Conservation (phyloP, 2,113 vertebrate genomes). For the Neodontobutis hainanensis region DNA sequence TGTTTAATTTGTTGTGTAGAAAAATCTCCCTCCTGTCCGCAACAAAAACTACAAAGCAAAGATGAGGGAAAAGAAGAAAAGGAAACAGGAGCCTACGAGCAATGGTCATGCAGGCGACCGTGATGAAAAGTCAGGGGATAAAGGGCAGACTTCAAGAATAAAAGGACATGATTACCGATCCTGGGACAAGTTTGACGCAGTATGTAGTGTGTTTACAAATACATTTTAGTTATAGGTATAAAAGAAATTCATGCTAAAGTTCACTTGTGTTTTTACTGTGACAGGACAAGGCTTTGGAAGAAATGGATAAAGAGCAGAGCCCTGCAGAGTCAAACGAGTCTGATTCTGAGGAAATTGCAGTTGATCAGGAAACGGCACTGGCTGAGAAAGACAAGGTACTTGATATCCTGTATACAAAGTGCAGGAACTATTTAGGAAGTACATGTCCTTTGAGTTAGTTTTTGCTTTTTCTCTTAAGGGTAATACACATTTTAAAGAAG, state of each 20-base stretch:
- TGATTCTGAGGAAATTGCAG: conserved; percentile 85
- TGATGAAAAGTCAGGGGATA: conserved; percentile 76
- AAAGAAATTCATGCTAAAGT: not conserved
- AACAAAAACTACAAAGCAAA: conserved; percentile 91
- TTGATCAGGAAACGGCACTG: conserved; percentile 84
- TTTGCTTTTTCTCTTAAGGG: conserved; percentile 79
- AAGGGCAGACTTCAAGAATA: conserved; percentile 82
- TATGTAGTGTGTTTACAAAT: conserved; percentile 40
- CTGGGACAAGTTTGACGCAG: conserved; percentile 97
- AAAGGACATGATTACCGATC: conserved; percentile 90
- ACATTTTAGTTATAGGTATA: not conserved
- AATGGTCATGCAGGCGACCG: conserved; percentile 50
- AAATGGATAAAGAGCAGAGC: conserved; percentile 89
- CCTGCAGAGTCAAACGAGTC: conserved; percentile 88
- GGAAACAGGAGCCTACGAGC: conserved; percentile 29
- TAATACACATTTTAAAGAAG: conserved; percentile 88
- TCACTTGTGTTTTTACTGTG: not conserved
- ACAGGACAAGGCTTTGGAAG: conserved; percentile 89
- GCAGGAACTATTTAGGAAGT: not conserved
- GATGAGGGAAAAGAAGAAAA: conserved; percentile 82
- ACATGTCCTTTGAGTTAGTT: not conserved
- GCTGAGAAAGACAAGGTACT: conserved; percentile 89
- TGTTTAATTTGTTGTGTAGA: conserved; percentile 33
- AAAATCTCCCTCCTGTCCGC: conserved; percentile 88
- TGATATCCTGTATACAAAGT: accelerated